Percentiles rank a stretch among this genome's conserved stretches.
These are phyloP conservation scores for Porites divaricata DNA, from an alignment of 92 coral and sea anemone species.

Conservation along the genomic window DNA sequence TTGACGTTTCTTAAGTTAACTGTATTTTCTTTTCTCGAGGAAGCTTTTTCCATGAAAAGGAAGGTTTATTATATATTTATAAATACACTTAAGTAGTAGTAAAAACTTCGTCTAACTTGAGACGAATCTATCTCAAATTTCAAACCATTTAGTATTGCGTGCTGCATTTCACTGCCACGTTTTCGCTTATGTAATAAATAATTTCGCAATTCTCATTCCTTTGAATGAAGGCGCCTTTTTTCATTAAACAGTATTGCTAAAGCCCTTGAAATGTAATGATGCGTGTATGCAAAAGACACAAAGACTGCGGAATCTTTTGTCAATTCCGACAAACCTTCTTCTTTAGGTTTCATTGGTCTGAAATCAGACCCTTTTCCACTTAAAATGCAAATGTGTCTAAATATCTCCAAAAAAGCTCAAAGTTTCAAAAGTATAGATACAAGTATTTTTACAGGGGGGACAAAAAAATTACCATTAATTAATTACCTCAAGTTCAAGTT, in stretches of 20 bases:
- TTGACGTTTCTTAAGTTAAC: background rate
- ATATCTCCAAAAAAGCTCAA: background rate
- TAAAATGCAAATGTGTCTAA: conserved; percentile 21
- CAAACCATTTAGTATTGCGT: conserved; percentile 5
- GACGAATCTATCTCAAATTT: background rate
- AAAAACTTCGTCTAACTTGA: background rate
- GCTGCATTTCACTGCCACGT: conserved; percentile 9
- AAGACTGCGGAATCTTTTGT: background rate
- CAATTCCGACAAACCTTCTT: background rate
- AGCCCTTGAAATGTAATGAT: conserved; percentile 33
- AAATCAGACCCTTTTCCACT: background rate
- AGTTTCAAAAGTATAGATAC: background rate
- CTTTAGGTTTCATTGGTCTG: conserved; percentile 19
- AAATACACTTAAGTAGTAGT: background rate
- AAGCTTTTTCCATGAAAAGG: background rate
- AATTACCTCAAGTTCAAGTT: conserved; percentile 28
- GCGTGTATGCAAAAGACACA: conserved; percentile 16
- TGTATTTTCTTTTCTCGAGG: background rate
- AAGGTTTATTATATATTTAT: background rate
- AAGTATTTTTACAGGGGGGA: conserved; percentile 4
- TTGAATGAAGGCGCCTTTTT: conserved; percentile 12
- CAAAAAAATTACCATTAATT: conserved; percentile 10
- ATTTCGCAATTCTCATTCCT: conserved; percentile 5
- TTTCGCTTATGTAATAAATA: conserved; percentile 3
- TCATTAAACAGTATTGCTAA: conserved; percentile 9